Conservation (phyloP, 2,113 vertebrate species). For the Tetrax tetrax region DNA sequence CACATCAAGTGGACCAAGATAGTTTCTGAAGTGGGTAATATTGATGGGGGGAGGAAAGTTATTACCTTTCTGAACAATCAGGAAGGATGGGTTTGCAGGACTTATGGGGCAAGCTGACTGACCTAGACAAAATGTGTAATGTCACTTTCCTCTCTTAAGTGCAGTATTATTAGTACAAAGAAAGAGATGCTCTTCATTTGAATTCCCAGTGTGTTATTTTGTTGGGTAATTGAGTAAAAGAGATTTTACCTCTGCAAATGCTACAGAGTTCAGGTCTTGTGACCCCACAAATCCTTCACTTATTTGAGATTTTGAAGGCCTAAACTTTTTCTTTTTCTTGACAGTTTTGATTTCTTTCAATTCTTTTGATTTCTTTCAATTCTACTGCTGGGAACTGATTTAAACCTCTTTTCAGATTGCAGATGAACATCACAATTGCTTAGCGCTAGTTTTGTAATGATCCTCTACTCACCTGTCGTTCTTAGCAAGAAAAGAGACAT, state of each 20-base stretch:
- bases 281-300: background rate
- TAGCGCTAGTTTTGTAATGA: background rate
- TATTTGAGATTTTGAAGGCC: background rate
- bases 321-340: background rate
- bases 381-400: too few species aligned
- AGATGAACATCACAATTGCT: background rate
- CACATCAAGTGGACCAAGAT: background rate
- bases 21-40: background rate
- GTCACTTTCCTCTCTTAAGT: background rate
- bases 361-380: too few species aligned
- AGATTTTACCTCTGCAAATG: background rate
- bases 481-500: background rate
- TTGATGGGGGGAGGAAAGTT: background rate
- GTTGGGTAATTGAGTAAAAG: background rate
- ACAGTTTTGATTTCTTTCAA: background rate
- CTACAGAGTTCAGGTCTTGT: background rate
- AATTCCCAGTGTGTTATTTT: background rate
- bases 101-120: background rate
- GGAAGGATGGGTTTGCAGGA: background rate
- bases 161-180: background rate
- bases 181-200: background rate
- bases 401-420: too few species aligned
- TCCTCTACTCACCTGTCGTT: background rate
- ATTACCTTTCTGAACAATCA: background rate
- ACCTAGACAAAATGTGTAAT: background rate